These are phyloP conservation scores for Pseudomyrmex concolor DNA, from an alignment of 1,140 invertebrate species.

Conservation along the genomic window DNA sequence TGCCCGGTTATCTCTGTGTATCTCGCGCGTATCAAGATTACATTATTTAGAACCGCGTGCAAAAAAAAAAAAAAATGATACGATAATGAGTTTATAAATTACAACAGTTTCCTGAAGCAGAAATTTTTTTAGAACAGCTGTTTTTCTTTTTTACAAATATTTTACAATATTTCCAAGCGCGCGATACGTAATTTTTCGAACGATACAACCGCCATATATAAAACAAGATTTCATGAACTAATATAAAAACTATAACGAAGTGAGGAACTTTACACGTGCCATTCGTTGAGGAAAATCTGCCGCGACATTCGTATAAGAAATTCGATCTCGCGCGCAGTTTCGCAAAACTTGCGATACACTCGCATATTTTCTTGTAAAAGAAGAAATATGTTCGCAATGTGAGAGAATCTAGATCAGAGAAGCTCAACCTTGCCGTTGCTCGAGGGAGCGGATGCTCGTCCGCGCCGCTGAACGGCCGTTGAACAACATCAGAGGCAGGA, in stretches of 20 bases:
- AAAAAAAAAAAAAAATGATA: neutral
- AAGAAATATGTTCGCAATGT: neutral
- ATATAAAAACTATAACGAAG: neutral
- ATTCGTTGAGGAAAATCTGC: neutral
- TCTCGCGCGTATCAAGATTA: neutral
- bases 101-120: too few relatives aligned
- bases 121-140: too few relatives aligned
- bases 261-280: neutral
- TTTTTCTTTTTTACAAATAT: too few relatives aligned
- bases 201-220: too few relatives aligned
- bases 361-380: neutral
- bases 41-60: neutral
- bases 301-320: conserved; percentile 6
- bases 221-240: too few relatives aligned
- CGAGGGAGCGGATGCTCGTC: neutral
- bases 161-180: too few relatives aligned
- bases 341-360: neutral
- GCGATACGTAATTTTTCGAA: too few relatives aligned
- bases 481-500: conserved; percentile 32
- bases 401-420: neutral
- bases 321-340: neutral
- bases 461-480: neutral
- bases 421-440: neutral
- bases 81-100: neutral
- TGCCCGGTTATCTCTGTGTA: neutral